Base-by-base conservation (phyloP, 2,888 invertebrate species). In the Heliconius aoede region DNA sequence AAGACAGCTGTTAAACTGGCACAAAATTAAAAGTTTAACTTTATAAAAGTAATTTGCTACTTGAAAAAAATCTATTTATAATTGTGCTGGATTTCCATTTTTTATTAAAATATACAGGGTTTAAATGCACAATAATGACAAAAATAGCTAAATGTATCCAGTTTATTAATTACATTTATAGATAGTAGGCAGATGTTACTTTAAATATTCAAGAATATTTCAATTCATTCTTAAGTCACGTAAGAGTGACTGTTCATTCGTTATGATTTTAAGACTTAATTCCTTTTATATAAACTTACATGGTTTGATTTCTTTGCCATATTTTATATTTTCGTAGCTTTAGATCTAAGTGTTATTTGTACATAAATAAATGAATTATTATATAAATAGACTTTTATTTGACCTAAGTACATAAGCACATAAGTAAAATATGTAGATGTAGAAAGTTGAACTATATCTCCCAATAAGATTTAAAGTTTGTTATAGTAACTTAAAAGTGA, bases 1-100 rank as follows among this genome's bases (percentile, higher is more conserved):
- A 95, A 95, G 87, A 97, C 97, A 87, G 99, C 97, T 69, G 99
- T 99, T 2, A 89, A 94, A 81, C 80, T 93, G 61, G 90, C 93
- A n/a, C 78, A 85, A 73, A 76, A 81, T 74, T 46, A 30, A 28
- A 24, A 61, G n/a, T 28, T 21, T 65, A 8, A 24, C 5, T 60
- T 60, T 40, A 15, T 58, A 15, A 40, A 36, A 21, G 7, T 24
- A 36, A 24, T 32, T n/a, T 28, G 3, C 18, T 5, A 36, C 8
- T 36, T 36, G 1, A 18, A 46, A 46, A 18, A 18, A 7, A 30
- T 13, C 55, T 30, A 26, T 51, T 36, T 40, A 62, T n/a, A 64
- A n/a, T 5, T 36, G n/a, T 32, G 13, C 15, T 36, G n/a, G 8
- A 30, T 5, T 64, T 32, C 3, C 15, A n/a, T 61, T 64, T 36